phyloP scores from a whole-genome alignment of 2,888 invertebrate genomes.

The Philereme vetulata region DNA sequence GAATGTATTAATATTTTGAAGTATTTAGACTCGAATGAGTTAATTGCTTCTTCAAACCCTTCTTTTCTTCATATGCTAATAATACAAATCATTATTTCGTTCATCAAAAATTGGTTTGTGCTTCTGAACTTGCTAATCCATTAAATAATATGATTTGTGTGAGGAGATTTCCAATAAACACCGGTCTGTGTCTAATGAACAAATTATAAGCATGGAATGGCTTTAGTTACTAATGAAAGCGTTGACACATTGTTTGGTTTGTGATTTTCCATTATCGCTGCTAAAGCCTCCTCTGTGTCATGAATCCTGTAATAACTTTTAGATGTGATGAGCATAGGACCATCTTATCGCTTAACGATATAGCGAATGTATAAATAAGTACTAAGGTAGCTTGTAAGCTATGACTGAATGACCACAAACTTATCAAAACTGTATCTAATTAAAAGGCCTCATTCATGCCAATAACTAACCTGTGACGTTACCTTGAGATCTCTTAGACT shows the following conservation, averaged over 20 bases:
- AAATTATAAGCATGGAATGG: no score
- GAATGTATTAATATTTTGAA: no score
- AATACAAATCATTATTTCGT: not conserved
- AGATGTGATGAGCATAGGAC: not conserved
- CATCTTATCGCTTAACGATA: no score
- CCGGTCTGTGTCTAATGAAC: no score
- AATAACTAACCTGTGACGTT: not conserved
- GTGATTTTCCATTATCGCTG: conserved; percentile 3
- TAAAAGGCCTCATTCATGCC: not conserved
- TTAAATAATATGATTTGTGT: conserved; percentile 30
- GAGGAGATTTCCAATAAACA: conserved; percentile 22
- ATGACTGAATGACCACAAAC: not conserved
- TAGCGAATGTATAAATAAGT: no score
- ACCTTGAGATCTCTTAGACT: not conserved
- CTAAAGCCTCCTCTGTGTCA: not conserved
- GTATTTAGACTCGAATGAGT: no score
- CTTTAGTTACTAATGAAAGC: not conserved
- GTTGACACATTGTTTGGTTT: conserved; percentile 12
- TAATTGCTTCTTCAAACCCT: no score
- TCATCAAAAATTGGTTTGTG: conserved; percentile 21
- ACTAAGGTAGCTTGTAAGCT: no score
- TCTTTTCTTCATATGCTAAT: no score
- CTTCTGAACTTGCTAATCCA: conserved; percentile 30
- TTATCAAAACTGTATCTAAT: conserved; percentile 3
- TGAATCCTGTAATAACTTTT: not conserved